These are phyloP conservation scores for Teleiodes luculella DNA, from an alignment of 2,888 invertebrate species.

Conservation along the genomic window DNA sequence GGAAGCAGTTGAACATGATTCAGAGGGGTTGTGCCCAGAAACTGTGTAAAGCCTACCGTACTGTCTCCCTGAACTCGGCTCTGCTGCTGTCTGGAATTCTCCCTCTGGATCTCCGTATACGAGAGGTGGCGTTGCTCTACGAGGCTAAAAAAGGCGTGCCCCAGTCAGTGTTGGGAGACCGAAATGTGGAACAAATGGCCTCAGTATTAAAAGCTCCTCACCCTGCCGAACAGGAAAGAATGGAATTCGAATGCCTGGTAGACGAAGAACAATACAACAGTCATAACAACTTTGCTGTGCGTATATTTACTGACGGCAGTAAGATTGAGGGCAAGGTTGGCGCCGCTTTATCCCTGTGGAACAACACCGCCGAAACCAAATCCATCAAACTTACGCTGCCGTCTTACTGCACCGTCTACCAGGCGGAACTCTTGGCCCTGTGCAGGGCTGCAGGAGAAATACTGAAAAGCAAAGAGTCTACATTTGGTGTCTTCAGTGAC, in stretches of 20 bases:
- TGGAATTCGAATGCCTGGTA: constrained; percentile 9
- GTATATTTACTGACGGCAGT: too few relatives aligned
- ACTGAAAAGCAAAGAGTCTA: not conserved
- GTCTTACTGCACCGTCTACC: constrained; percentile 9
- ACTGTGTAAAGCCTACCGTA: constrained; percentile 15
- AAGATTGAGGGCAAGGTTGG: not conserved
- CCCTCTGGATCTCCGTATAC: not conserved
- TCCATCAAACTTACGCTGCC: constrained; percentile 8
- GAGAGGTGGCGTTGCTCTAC: not conserved
- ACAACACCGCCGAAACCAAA: not conserved
- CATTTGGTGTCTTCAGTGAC: not conserved
- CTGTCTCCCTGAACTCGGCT: constrained; percentile 18
- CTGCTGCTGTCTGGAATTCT: constrained; percentile 13
- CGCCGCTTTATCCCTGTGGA: not conserved
- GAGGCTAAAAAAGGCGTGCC: not conserved
- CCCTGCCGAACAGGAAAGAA: not conserved
- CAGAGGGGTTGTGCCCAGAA: constrained; percentile 12
- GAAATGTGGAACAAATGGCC: constrained; percentile 20
- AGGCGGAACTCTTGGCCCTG: constrained; percentile 1
- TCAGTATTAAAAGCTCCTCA: not conserved
- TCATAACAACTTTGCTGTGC: too few relatives aligned
- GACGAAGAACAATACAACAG: not conserved
- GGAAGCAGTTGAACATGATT: not conserved
- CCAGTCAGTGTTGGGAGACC: not conserved
- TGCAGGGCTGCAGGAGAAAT: not conserved